Percentiles rank a stretch among this genome's conserved stretches.
Conservation (phyloP, 2,797 vertebrate species). For the Halcyon smyrnensis region DNA sequence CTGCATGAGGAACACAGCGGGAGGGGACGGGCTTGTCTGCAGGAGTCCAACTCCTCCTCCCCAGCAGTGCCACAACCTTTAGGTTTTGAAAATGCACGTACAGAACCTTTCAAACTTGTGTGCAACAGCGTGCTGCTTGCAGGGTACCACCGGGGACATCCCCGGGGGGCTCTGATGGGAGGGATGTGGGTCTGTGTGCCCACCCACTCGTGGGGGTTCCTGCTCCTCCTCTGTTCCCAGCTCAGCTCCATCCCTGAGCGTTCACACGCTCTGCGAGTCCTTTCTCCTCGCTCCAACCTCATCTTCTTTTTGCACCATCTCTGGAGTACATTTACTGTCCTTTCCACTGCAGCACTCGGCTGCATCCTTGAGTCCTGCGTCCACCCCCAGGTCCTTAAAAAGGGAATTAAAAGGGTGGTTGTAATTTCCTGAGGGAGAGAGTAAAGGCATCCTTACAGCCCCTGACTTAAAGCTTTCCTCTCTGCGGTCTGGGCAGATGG, state of each 20-base stretch:
- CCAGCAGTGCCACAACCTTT: background rate
- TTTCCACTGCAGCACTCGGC: background rate
- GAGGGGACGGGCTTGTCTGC: no score
- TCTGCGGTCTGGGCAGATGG: background rate
- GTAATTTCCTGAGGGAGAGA: background rate
- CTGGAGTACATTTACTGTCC: background rate
- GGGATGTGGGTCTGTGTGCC: background rate
- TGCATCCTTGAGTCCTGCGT: background rate
- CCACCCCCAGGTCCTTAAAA: background rate
- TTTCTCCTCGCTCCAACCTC: background rate
- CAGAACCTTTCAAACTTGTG: background rate
- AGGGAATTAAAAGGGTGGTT: background rate
- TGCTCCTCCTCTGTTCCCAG: background rate
- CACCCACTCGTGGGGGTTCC: background rate
- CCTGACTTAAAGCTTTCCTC: background rate
- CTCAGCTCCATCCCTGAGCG: background rate
- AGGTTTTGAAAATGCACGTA: background rate
- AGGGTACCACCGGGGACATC: no score
- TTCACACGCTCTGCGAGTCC: background rate
- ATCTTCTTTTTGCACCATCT: background rate
- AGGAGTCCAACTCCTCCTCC: no score
- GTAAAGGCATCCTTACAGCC: background rate
- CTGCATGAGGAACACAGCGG: background rate
- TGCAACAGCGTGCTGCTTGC: accelerated
- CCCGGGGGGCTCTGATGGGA: background rate